Conservation (phyloP, 2,888 invertebrate genomes). For the Drosophila trichaetosa region DNA sequence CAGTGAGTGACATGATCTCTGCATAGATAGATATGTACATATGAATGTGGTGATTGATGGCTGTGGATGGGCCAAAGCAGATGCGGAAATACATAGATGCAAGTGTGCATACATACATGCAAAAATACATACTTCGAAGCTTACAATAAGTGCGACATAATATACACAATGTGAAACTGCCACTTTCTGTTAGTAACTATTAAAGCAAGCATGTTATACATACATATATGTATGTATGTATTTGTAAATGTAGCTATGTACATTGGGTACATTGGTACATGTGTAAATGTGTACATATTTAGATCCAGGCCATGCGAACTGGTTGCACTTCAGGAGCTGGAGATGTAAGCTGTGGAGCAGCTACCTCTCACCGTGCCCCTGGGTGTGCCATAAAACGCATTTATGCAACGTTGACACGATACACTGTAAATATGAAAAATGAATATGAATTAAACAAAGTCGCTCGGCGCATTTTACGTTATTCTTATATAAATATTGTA, state of each 20-base stretch:
- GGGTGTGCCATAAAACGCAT: slow-evolving; percentile 20
- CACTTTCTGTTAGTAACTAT: slow-evolving; percentile 45
- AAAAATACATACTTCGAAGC: background rate
- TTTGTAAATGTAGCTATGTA: slow-evolving; percentile 18
- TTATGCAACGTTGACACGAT: slow-evolving; percentile 20
- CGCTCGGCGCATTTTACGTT: slow-evolving; percentile 31
- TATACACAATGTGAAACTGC: slow-evolving; percentile 47
- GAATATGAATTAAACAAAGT: background rate
- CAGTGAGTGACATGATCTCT: background rate
- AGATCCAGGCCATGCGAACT: background rate
- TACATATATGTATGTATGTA: background rate
- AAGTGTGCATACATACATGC: background rate
- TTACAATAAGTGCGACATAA: slow-evolving; percentile 9
- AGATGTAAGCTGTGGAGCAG: slow-evolving; percentile 7
- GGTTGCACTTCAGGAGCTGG: slow-evolving; percentile 4
- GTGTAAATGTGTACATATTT: slow-evolving; percentile 7
- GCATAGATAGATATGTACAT: background rate
- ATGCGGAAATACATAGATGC: background rate
- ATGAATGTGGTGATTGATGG: background rate
- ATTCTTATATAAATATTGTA: slow-evolving; percentile 74
- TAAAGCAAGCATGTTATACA: slow-evolving; percentile 18
- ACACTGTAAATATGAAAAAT: slow-evolving; percentile 50
- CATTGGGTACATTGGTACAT: slow-evolving; percentile 1
- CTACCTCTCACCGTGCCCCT: background rate
- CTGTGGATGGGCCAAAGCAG: background rate